Evolutionary conservation across 1,140 invertebrate genomes (phyloP).

Genomic region (Camponotus pennsylvanicus): DNA sequence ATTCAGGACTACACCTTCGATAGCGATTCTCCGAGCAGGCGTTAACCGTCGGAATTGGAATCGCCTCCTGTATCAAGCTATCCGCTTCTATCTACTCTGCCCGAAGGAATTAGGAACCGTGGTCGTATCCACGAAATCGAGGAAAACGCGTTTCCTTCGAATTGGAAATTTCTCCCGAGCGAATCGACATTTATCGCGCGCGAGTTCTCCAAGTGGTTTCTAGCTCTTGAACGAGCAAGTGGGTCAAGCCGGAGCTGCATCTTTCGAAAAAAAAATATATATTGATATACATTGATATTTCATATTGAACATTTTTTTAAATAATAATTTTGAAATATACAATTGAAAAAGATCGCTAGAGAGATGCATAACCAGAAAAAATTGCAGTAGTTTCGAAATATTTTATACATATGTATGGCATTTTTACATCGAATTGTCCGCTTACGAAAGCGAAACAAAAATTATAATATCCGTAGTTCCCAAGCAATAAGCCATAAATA

Average conservation of each 20-base stretch:
- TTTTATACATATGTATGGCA: neutral
- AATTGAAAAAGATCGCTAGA: neutral
- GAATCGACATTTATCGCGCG: conserved; percentile 64
- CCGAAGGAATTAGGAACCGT: conserved; percentile 68
- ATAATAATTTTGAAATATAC: conserved; percentile 2
- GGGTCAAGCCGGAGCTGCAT: neutral
- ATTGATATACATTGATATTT: neutral
- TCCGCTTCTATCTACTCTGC: conserved; percentile 33
- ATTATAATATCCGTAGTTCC: conserved; percentile 10
- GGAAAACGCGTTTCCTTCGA: conserved; percentile 62
- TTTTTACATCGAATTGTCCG: neutral
- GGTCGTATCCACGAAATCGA: conserved; percentile 68
- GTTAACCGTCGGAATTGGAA: conserved; percentile 73
- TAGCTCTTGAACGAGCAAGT: conserved; percentile 29
- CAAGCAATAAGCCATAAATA: neutral
- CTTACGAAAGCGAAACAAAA: neutral
- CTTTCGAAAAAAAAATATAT: neutral
- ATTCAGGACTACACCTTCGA: conserved; percentile 61
- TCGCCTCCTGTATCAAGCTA: conserved; percentile 57
- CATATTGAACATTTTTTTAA: neutral
- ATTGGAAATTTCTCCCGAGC: conserved; percentile 67
- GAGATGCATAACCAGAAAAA: neutral
- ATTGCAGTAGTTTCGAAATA: neutral
- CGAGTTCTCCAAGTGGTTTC: conserved; percentile 59
- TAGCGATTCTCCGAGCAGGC: conserved; percentile 57